These are phyloP conservation scores for Neoniphon sammara DNA, from an alignment of 2,797 vertebrate genomes.

Conservation along the genomic window DNA sequence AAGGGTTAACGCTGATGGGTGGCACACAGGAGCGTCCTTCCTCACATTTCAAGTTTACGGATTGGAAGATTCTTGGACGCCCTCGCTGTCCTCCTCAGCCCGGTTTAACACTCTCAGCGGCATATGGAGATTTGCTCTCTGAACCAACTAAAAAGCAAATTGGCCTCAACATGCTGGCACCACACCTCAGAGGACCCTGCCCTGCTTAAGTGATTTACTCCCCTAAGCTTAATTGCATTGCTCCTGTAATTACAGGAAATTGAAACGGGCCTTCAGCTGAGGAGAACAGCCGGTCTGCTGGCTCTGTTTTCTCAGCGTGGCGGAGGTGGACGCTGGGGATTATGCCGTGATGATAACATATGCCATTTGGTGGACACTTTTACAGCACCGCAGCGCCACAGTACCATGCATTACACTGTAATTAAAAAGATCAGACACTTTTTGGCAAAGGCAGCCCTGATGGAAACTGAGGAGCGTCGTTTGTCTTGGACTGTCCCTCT, in stretches of 20 bases:
- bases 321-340: not conserved
- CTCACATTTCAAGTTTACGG: conserved; percentile 35
- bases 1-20: conserved; percentile 45
- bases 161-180: conserved; percentile 58
- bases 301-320: conserved; percentile 1
- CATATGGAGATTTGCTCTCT: conserved; percentile 79
- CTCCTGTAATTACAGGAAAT: conserved; percentile 76
- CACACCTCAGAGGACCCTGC: conserved; percentile 69
- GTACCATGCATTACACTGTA: conserved; percentile 1
- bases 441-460: conserved; percentile 1
- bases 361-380: conserved; percentile 19
- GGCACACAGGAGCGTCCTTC: conserved; percentile 28
- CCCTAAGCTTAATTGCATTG: conserved; percentile 56
- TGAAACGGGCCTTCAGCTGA: conserved; percentile 54
- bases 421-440: conserved; percentile 1
- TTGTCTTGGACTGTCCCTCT: too few relatives aligned
- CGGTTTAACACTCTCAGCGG: conserved; percentile 33
- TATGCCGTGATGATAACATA: not conserved
- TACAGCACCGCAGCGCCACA: conserved; percentile 1
- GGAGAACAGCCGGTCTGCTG: conserved; percentile 16
- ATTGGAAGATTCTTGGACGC: conserved; percentile 55
- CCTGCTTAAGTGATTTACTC: conserved; percentile 77
- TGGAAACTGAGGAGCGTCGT: not conserved
- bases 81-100: conserved; percentile 12
- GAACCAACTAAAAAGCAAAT: conserved; percentile 57